phyloP scores from a whole-genome alignment of 2,113 vertebrate genomes.

The Lethenteron reissneri region DNA sequence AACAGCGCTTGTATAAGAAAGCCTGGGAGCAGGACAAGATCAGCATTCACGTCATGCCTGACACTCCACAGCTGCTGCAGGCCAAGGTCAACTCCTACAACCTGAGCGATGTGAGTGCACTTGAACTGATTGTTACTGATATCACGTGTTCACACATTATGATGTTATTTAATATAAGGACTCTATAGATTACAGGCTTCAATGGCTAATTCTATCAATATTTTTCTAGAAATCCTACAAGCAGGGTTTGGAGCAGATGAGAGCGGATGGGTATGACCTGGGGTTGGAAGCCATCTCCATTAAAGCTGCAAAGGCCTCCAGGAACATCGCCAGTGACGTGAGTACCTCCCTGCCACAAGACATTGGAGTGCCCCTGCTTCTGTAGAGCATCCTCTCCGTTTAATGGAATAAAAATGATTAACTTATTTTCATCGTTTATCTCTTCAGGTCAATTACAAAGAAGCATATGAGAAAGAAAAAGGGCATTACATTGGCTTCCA shows the following conservation, averaged over 20 bases:
- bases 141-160: too few species aligned
- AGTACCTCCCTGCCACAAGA: conserved; percentile 19
- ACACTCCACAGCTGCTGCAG: conserved; percentile 58
- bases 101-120: conserved; percentile 43
- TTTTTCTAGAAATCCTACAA: conserved; percentile 53
- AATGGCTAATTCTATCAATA: background rate
- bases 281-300: conserved; percentile 65
- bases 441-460: conserved; percentile 60
- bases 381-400: too few species aligned
- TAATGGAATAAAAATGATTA: too few species aligned
- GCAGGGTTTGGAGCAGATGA: conserved; percentile 35
- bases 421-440: background rate
- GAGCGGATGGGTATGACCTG: conserved; percentile 43
- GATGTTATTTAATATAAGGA: too few species aligned
- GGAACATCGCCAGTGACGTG: conserved; percentile 79
- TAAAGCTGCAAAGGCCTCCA: conserved; percentile 45
- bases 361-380: too few species aligned
- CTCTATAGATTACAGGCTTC: too few species aligned
- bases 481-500: conserved; percentile 74
- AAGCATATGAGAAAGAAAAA: conserved; percentile 53
- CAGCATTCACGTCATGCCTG: conserved; percentile 63
- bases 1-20: conserved; percentile 42
- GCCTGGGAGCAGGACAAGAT: conserved; percentile 76
- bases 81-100: conserved; percentile 48
- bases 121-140: too few species aligned